phyloP scores from a whole-genome alignment of 2,888 invertebrate genomes.

The Nesidiocoris tenuis region DNA sequence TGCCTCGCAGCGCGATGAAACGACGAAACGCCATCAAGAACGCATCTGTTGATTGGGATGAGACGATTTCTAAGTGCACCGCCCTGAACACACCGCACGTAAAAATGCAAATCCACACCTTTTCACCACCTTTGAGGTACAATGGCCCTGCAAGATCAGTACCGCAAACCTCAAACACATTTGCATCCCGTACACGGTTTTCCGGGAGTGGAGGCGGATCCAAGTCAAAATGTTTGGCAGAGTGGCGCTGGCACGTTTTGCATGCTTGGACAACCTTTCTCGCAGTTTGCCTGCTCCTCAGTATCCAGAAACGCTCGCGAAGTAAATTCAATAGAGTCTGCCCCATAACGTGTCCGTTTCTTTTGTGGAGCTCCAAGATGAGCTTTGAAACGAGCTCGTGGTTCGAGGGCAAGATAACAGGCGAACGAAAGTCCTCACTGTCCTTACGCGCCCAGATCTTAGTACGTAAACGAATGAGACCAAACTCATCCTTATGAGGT shows the following conservation, averaged over 20 bases:
- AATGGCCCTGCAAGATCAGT: conserved; percentile 16
- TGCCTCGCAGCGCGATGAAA: conserved; percentile 5
- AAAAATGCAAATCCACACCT: too few relatives aligned
- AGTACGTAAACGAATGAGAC: conserved; percentile 13
- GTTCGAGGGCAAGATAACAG: neutral
- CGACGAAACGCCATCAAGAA: conserved; percentile 12
- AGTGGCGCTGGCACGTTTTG: neutral
- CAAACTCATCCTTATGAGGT: conserved; percentile 5
- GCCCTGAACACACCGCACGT: conserved; percentile 5
- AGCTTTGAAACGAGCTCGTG: neutral
- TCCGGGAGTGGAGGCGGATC: conserved; percentile 24
- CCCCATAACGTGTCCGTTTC: conserved; percentile 1
- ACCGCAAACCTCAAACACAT: conserved; percentile 12
- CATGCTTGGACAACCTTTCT: neutral
- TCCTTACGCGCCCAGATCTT: conserved; percentile 15
- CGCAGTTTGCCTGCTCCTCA: conserved; percentile 1
- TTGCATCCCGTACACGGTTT: conserved; percentile 15
- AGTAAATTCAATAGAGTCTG: conserved; percentile 1
- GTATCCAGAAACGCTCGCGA: conserved; percentile 9
- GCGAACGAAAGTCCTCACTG: conserved; percentile 1
- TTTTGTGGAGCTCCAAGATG: neutral
- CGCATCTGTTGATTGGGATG: conserved; percentile 9
- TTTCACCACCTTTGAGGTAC: conserved; percentile 1
- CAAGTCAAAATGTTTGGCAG: neutral
- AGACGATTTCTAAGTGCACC: conserved; percentile 4